phyloP scores from a whole-genome alignment of 2,797 vertebrate species.

The Pelodytes ibericus region DNA sequence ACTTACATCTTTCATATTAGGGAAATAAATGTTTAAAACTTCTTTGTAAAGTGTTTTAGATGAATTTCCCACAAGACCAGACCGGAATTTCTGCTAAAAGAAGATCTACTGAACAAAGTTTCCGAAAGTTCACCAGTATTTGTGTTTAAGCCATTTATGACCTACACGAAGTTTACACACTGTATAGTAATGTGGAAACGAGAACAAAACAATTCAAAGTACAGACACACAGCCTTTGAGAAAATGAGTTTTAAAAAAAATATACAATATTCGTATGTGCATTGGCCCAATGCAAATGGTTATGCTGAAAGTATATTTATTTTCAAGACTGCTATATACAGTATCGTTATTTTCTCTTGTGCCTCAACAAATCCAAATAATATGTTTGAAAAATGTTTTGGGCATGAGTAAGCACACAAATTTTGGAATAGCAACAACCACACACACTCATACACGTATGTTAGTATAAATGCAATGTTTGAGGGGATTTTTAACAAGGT shows the following conservation, averaged over 20 bases:
- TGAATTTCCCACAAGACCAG: conserved; percentile 1
- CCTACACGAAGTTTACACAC: background rate
- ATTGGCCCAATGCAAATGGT: background rate
- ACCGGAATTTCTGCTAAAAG: conserved; percentile 26
- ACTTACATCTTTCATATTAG: background rate
- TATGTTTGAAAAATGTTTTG: conserved; percentile 35
- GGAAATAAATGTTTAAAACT: conserved; percentile 5
- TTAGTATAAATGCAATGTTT: conserved; percentile 27
- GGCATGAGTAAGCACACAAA: conserved; percentile 33
- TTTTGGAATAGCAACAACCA: conserved; percentile 24
- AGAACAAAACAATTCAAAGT: background rate
- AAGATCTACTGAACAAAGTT: background rate
- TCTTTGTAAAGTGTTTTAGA: background rate
- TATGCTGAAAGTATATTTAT: conserved; percentile 19
- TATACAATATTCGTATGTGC: background rate
- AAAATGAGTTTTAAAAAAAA: background rate
- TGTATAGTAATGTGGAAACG: background rate
- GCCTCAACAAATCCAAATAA: conserved; percentile 23
- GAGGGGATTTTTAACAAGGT: conserved; percentile 38
- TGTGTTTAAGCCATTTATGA: background rate
- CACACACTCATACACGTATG: conserved; percentile 17
- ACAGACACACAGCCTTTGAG: background rate
- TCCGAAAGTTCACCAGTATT: background rate
- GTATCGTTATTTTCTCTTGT: background rate
- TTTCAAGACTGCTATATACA: conserved; percentile 1